phyloP scores from a whole-genome alignment of 2,797 vertebrate genomes.

The Smutsia gigantea region DNA sequence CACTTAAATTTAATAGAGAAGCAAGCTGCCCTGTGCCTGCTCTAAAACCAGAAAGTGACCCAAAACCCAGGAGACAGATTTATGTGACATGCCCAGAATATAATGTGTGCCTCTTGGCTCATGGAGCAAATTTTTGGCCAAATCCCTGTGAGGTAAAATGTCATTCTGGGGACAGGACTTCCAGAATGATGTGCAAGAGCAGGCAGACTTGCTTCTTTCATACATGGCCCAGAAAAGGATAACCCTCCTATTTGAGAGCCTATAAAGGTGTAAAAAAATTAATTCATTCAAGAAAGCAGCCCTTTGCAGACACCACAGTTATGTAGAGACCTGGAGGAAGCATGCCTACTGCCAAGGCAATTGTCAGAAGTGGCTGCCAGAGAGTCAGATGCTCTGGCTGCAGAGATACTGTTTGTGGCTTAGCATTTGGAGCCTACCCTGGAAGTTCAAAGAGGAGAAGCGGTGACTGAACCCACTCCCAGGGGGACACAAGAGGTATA shows the following conservation, averaged over 20 bases:
- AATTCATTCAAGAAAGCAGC: neutral
- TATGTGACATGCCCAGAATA: neutral
- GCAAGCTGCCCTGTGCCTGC: neutral
- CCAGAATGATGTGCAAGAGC: neutral
- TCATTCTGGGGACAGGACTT: neutral
- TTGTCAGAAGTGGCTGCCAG: slow-evolving; percentile 59
- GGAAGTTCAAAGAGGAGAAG: neutral
- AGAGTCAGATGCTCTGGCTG: slow-evolving; percentile 39
- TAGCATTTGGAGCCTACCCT: neutral
- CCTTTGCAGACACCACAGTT: slow-evolving; percentile 1
- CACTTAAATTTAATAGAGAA: slow-evolving; percentile 61
- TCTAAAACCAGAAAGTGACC: slow-evolving; percentile 19
- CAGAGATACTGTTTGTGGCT: neutral
- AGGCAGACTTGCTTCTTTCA: neutral
- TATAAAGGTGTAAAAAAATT: slow-evolving; percentile 11
- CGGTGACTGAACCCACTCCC: neutral
- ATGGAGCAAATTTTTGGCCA: slow-evolving; percentile 40
- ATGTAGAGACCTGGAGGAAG: slow-evolving; percentile 33
- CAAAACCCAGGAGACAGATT: slow-evolving; percentile 52
- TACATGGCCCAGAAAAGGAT: slow-evolving; percentile 2
- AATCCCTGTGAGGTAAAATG: neutral
- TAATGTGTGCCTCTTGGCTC: neutral
- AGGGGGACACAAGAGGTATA: neutral
- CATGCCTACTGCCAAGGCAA: neutral
- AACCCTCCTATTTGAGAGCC: neutral